These are phyloP conservation scores for Agrotis ipsilon DNA, from an alignment of 2,888 invertebrate species.

Conservation along the genomic window DNA sequence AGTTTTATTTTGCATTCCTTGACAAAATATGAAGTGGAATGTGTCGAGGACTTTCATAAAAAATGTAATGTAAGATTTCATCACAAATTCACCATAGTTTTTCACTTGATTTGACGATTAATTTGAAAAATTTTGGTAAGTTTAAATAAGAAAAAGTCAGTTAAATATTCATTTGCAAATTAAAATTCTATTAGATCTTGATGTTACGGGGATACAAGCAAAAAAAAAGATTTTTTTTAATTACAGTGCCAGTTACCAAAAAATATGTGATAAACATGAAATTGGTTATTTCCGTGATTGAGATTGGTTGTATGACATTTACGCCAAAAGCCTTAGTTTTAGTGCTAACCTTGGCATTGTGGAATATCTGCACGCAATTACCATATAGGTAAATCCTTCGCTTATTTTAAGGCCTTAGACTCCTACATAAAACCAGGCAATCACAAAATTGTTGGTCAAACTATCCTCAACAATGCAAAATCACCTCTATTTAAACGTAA, in stretches of 20 bases:
- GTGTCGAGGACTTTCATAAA: too few relatives aligned
- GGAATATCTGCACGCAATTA: slow-evolving; percentile 13
- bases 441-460: slow-evolving; percentile 39
- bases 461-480: slow-evolving; percentile 46
- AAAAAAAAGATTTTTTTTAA: not conserved
- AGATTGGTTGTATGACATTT: not conserved
- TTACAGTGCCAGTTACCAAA: not conserved
- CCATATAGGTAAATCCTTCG: slow-evolving; percentile 11
- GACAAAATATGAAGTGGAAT: not conserved
- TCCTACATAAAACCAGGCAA: slow-evolving; percentile 45
- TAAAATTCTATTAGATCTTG: too few relatives aligned
- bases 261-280: not conserved
- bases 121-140: not conserved
- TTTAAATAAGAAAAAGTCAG: too few relatives aligned
- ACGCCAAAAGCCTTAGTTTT: not conserved
- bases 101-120: too few relatives aligned
- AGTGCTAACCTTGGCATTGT: slow-evolving; percentile 33
- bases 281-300: not conserved
- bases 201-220: too few relatives aligned
- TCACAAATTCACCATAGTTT: not conserved
- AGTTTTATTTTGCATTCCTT: not conserved
- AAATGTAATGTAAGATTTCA: not conserved
- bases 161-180: too few relatives aligned
- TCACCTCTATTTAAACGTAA: slow-evolving; percentile 55
- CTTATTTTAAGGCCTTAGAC: slow-evolving; percentile 37